These are phyloP conservation scores for Tipula helvola DNA, from an alignment of 2,888 invertebrate genomes.

Conservation along the genomic window DNA sequence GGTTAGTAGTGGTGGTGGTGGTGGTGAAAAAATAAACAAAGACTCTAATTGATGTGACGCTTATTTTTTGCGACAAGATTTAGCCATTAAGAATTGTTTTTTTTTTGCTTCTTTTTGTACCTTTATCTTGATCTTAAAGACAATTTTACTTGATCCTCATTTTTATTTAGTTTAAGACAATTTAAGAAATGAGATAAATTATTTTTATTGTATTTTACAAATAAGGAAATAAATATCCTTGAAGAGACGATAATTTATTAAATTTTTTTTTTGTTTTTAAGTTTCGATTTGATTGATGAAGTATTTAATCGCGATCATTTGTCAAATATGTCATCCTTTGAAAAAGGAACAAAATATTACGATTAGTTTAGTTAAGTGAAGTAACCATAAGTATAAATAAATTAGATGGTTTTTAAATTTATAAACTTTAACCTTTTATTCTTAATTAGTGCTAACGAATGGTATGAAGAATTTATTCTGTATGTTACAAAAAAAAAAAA, in stretches of 20 bases:
- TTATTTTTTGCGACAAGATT: conserved; percentile 57
- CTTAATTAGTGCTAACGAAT: not conserved
- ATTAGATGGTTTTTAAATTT: not conserved
- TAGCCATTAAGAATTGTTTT: conserved; percentile 55
- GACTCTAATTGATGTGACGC: conserved; percentile 55
- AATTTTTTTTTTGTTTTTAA: not conserved
- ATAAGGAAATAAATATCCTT: not conserved
- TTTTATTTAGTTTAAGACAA: not conserved
- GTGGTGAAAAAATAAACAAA: not conserved
- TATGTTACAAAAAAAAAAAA: not conserved
- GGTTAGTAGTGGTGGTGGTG: not conserved
- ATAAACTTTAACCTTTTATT: not conserved
- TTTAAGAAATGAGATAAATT: not conserved
- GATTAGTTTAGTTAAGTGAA: not conserved
- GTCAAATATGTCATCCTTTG: not conserved
- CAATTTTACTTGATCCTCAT: not conserved
- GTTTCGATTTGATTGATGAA: not conserved
- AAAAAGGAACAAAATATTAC: not conserved
- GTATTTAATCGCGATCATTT: not conserved
- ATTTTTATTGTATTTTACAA: not conserved
- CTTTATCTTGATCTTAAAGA: conserved; percentile 19
- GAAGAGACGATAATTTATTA: not conserved
- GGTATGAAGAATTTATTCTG: not conserved
- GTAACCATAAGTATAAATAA: not conserved
- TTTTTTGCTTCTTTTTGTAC: conserved; percentile 6